Conservation (phyloP, 2,113 vertebrate genomes). For the Pionites leucogaster region DNA sequence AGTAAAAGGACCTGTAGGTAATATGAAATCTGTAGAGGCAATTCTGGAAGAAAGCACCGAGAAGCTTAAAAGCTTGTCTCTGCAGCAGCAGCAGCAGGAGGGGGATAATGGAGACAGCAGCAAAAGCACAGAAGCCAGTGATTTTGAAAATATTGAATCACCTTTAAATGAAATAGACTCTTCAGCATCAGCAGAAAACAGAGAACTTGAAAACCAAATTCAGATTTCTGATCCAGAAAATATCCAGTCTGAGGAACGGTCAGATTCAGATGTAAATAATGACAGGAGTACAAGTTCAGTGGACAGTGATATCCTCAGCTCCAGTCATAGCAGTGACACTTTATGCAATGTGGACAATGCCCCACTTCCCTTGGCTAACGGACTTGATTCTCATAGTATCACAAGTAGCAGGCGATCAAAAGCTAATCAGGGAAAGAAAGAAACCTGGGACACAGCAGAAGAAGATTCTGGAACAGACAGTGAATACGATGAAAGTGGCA, state of each 20-base stretch:
- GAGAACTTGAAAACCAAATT: constrained; percentile 89
- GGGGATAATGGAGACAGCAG: constrained; percentile 90
- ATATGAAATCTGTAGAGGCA: constrained; percentile 90
- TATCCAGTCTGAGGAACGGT: constrained; percentile 90
- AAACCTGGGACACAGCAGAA: constrained; percentile 97
- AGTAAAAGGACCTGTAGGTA: constrained; percentile 76
- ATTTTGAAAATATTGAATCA: constrained; percentile 95
- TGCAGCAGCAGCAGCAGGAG: constrained; percentile 78
- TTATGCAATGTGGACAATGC: constrained; percentile 93
- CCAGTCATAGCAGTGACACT: constrained; percentile 97
- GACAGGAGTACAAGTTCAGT: constrained; percentile 98
- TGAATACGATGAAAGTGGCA: constrained; percentile 97
- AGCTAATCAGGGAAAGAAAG: constrained; percentile 95
- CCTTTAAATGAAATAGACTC: constrained; percentile 88
- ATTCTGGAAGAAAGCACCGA: constrained; percentile 97
- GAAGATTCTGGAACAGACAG: constrained; percentile 98
- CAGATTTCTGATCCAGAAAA: constrained; percentile 87
- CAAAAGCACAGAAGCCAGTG: constrained; percentile 94
- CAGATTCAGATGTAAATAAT: constrained; percentile 96
- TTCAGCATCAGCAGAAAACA: constrained; percentile 84
- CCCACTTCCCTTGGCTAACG: constrained; percentile 90
- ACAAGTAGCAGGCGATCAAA: constrained; percentile 97
- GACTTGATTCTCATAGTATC: constrained; percentile 96
- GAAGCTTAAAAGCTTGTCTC: constrained; percentile 93
- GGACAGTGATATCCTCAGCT: constrained; percentile 98